phyloP scores from a whole-genome alignment of 2,888 invertebrate species.

The Phaonia tiefii region DNA sequence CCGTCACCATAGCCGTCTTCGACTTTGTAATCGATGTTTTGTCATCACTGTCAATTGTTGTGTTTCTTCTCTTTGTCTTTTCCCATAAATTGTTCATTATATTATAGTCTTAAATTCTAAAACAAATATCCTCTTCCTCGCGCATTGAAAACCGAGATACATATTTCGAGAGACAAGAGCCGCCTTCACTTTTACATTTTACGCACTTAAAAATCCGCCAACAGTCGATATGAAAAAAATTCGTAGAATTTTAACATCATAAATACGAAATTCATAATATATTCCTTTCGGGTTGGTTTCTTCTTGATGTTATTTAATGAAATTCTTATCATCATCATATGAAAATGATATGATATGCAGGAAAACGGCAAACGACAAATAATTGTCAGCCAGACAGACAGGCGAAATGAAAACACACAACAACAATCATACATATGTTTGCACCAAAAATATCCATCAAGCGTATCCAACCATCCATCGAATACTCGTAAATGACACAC shows the following conservation, averaged over 20 bases:
- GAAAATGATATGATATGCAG: slow-evolving; percentile 12
- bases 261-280: slow-evolving; percentile 33
- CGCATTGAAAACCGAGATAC: too few species aligned
- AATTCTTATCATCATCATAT: not conserved
- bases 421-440: not conserved
- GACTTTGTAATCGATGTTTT: not conserved
- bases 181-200: too few species aligned
- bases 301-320: slow-evolving; percentile 34
- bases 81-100: slow-evolving; percentile 39
- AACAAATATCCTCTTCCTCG: slow-evolving; percentile 55
- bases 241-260: slow-evolving; percentile 23
- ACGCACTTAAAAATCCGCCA: too few species aligned
- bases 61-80: not conserved
- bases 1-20: not conserved
- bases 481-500: not conserved
- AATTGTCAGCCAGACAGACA: not conserved
- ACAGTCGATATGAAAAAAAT: slow-evolving; percentile 9
- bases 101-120: slow-evolving; percentile 38
- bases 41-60: slow-evolving; percentile 21
- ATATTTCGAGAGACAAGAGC: too few species aligned
- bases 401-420: not conserved
- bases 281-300: slow-evolving; percentile 24
- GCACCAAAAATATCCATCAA: slow-evolving; percentile 18
- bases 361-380: not conserved
- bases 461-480: not conserved